Base-by-base conservation (phyloP, 30 jellyfish, hydroid and myxozoan genomes). In the Nemopilema nomurai region DNA sequence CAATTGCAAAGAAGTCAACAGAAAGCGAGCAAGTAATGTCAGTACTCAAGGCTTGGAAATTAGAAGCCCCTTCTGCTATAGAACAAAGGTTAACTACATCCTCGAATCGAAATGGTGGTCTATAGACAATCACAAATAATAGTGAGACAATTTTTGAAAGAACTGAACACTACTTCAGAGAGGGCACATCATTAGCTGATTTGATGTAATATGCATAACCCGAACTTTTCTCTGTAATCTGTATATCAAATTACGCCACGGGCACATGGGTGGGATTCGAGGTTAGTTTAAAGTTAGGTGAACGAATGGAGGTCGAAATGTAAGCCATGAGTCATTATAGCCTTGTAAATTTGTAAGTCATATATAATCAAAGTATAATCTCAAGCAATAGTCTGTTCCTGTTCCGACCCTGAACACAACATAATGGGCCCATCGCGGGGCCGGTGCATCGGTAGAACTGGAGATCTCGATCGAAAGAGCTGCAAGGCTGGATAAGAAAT, bases 161-260 rank as follows among this genome's bases (percentile, higher is more conserved):
- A 64, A 64, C 32, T 21, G 16, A 64, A 23, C 74, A 64, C 32
- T 64, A 64, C 32, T 64, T 64, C 32, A 64, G 74, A 64, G 32
- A 21, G 28, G 74, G 28, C 28, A 64, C 74, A 3, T 64, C 74
- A 64, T 41, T 13, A 41, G 13, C 57, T 41, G 57, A 41, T 41
- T 41, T 41, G 57, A n/a, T n/a, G n/a, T n/a, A n/a, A n/a, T n/a
- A n/a, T n/a, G n/a, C n/a, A n/a, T n/a, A n/a, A n/a, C n/a, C n/a
- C n/a, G n/a, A n/a, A n/a, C n/a, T n/a, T n/a, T n/a, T n/a, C n/a
- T n/a, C n/a, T n/a, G n/a, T n/a, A n/a, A n/a, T 20, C 67, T 16
- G 67, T 52, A 52, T 52, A 52, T 52, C 67, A 52, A 52, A 20
- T 52, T 52, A 52, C 67, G 67, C 20, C 67, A 52, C 67, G 67